These are phyloP conservation scores for Chrysodeixis includens DNA, from an alignment of 2,888 invertebrate genomes.

Conservation along the genomic window DNA sequence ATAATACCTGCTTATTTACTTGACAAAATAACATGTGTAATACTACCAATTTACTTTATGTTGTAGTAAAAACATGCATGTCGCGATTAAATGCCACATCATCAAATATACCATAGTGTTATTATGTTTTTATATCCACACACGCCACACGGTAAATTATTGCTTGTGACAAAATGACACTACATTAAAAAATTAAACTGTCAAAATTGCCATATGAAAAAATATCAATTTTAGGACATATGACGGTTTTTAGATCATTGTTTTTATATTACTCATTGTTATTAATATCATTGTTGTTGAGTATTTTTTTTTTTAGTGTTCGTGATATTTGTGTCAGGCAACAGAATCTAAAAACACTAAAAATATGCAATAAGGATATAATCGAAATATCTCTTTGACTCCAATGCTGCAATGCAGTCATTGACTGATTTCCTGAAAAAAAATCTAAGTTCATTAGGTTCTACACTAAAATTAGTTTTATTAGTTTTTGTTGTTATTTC, in stretches of 20 bases:
- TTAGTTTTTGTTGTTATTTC: no score
- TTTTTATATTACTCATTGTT: background rate
- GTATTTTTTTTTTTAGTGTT: no score
- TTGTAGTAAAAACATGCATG: slow-evolving; percentile 26
- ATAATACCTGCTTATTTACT: background rate
- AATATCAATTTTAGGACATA: slow-evolving; percentile 15
- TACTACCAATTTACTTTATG: slow-evolving; percentile 26
- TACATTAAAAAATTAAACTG: slow-evolving; percentile 42
- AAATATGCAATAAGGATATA: no score
- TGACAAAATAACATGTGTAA: slow-evolving; percentile 14
- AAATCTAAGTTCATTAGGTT: no score
- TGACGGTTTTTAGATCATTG: background rate
- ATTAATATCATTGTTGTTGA: background rate
- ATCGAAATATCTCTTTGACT: no score
- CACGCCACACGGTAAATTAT: slow-evolving; percentile 42
- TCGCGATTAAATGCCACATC: slow-evolving; percentile 37
- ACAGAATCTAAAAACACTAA: no score
- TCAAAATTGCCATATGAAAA: slow-evolving; percentile 24
- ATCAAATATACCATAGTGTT: slow-evolving; percentile 35
- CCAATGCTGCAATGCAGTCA: no score
- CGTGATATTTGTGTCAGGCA: no score
- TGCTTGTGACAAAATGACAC: slow-evolving; percentile 43
- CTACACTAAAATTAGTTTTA: no score
- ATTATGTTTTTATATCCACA: slow-evolving; percentile 42
- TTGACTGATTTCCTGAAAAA: no score